Conservation (phyloP, 2,888 invertebrate species). For the Oeneis ivallda region DNA sequence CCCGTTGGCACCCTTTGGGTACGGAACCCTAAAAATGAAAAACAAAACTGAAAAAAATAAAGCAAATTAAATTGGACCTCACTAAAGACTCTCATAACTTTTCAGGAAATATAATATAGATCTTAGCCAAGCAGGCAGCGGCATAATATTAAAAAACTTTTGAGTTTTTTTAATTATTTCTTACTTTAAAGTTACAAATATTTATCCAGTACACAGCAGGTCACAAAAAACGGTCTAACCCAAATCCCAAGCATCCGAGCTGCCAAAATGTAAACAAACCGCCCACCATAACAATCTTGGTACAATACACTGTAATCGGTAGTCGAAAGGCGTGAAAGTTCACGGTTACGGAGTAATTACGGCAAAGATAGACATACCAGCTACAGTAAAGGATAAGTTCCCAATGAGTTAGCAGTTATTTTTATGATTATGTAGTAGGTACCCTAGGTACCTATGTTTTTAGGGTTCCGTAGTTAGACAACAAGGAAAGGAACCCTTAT, state of each 20-base stretch:
- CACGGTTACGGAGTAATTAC: neutral
- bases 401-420: conserved; percentile 6
- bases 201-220: neutral
- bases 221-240: neutral
- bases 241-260: neutral
- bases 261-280: neutral
- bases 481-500: no score
- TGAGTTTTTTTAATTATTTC: neutral
- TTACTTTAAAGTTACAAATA: neutral
- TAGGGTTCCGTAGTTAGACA: no score
- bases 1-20: no score
- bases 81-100: neutral
- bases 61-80: no score
- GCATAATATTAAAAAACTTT: conserved; percentile 3
- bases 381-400: neutral
- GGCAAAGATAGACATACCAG: neutral
- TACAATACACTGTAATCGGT: neutral
- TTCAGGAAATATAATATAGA: neutral
- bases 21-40: no score
- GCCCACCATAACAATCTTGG: neutral
- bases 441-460: neutral
- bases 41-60: no score
- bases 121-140: neutral
- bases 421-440: no score
- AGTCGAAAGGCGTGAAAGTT: neutral